These are phyloP conservation scores for Villa cingulata DNA, from an alignment of 2,888 invertebrate species.

Conservation along the genomic window DNA sequence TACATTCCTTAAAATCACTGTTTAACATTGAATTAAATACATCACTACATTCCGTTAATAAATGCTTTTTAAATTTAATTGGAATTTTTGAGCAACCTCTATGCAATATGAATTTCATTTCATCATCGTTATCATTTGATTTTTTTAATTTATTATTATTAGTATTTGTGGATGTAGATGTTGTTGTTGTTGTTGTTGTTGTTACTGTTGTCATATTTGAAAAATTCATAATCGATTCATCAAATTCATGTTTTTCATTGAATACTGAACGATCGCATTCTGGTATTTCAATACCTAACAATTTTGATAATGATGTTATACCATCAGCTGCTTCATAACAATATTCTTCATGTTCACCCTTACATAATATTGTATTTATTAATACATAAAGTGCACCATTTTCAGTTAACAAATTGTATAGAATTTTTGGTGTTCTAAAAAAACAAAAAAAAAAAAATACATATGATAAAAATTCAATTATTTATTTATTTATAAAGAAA, in stretches of 20 bases:
- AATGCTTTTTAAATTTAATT: conserved; percentile 26
- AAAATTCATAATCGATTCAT: conserved; percentile 16
- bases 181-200: no score
- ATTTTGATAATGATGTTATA: conserved; percentile 28
- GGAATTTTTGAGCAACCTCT: conserved; percentile 17
- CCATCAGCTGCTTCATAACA: conserved; percentile 31
- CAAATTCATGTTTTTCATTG: conserved; percentile 17
- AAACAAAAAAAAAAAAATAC: not conserved
- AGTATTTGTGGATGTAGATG: not conserved
- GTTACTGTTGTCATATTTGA: not conserved
- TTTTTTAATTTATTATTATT: no score
- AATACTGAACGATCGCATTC: conserved; percentile 15
- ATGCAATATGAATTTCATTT: conserved; percentile 12
- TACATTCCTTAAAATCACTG: conserved; percentile 32
- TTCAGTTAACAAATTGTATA: conserved; percentile 31
- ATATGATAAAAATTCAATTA: no score
- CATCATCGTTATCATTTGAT: conserved; percentile 8
- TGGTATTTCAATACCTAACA: conserved; percentile 25
- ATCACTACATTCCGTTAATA: conserved; percentile 31
- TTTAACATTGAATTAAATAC: conserved; percentile 36
- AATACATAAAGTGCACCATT: conserved; percentile 28
- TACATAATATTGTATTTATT: conserved; percentile 26
- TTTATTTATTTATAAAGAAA: no score
- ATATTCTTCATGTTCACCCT: conserved; percentile 24
- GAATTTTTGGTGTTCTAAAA: conserved; percentile 23